Base-by-base conservation (phyloP, 1,140 invertebrate genomes). In the Phthorimaea operculella region DNA sequence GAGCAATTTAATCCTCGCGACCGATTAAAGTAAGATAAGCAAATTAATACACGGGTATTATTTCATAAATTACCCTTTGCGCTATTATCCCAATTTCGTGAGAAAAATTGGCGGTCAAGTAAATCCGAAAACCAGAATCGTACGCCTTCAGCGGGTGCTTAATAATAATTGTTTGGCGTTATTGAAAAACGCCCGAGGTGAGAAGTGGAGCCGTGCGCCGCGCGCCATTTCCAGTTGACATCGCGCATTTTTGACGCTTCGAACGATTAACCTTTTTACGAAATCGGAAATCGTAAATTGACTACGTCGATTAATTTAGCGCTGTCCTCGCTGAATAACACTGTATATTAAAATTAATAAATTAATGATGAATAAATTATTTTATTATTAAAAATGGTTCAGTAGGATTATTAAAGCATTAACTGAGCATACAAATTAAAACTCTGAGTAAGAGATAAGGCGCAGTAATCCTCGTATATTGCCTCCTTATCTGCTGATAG, bases 391-490 rank as follows among this genome's bases (percentile, higher is more conserved):
- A 28, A 28, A 28, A 28, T 28, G 21, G 21, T 4, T 28, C 21
- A 28, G 21, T 28, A 28, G 36, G 36, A 39, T n/a, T 10, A 12
- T 39, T 39, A 39, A n/a, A n/a, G 10, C 10, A 39, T 39, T 39
- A 12, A 39, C 36, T 39, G n/a, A 39, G 36, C n/a, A 39, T 39
- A 39, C 10, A 39, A 39, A 39, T 39, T 39, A 39, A 39, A 39
- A 39, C 36, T 39, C 8, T 3, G 36, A 39, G 10, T 39, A n/a
- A 39, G 36, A 59, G 66, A 76, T 79, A 77, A 77, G 64, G 63
- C 21, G 39, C 50, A 36, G 56, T 78, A 78, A 80, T 80, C 72
- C 69, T 64, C 60, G 60, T 77, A 71, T 77, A 78, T 75, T 74
- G 70, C 68, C 44, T 53, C 33, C 17, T 28, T 76, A 74, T 74